phyloP scores from a whole-genome alignment of 2,797 vertebrate genomes.

The Kryptopterus vitreolus region DNA sequence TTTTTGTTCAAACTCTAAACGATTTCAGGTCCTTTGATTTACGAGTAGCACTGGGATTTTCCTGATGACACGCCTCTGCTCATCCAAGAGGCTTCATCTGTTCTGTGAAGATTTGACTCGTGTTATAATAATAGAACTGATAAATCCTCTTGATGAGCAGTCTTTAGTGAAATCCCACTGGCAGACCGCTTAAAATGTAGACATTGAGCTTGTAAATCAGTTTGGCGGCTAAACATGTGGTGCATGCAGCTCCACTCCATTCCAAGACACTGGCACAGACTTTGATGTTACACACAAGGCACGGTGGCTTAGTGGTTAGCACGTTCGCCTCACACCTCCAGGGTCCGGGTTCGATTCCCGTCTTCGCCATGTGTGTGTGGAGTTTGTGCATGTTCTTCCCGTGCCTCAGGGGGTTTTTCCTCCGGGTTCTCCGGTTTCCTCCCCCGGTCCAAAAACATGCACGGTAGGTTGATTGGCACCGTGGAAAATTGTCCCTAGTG shows the following conservation, averaged over 20 bases:
- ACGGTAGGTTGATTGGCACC: too few relatives aligned
- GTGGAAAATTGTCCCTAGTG: too few relatives aligned
- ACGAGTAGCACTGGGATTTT: background rate
- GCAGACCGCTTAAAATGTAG: background rate
- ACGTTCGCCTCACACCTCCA: too few relatives aligned
- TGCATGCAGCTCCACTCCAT: too few relatives aligned
- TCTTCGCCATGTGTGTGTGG: too few relatives aligned
- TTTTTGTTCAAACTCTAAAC: slow-evolving; percentile 8
- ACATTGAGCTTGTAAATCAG: background rate
- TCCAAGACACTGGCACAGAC: too few relatives aligned
- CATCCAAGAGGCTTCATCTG: background rate
- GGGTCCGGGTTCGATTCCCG: too few relatives aligned
- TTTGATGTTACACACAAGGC: background rate
- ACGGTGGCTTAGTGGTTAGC: too few relatives aligned
- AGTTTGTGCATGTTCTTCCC: too few relatives aligned
- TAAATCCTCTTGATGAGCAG: background rate
- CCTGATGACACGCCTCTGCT: background rate
- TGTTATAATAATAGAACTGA: background rate
- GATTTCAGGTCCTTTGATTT: slow-evolving; percentile 5
- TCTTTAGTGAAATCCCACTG: background rate
- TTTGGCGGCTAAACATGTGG: background rate
- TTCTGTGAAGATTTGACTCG: background rate
- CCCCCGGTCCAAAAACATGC: too few relatives aligned
- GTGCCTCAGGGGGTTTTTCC: too few relatives aligned
- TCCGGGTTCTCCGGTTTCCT: too few relatives aligned